Evolutionary conservation across 30 jellyfish, hydroid and myxozoan species (phyloP).

Genomic region (Hydra vulgaris): DNA sequence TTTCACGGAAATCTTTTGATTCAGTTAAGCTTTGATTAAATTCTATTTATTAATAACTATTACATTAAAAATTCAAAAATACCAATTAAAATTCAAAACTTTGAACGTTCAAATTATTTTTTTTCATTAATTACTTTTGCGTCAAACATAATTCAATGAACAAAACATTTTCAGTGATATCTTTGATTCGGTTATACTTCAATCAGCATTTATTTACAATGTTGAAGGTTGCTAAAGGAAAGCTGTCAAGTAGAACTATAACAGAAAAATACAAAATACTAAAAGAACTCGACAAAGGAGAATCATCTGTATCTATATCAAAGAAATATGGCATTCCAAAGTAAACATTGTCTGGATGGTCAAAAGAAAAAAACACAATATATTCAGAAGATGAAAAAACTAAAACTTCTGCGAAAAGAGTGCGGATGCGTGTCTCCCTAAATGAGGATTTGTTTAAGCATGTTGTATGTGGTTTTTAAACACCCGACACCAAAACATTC

Average conservation of each 20-base stretch:
- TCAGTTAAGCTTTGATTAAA: background rate
- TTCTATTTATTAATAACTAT: background rate
- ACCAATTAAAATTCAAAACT: background rate
- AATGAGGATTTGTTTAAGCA: no score
- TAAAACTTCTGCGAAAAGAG: background rate
- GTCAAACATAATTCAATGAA: background rate
- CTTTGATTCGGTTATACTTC: background rate
- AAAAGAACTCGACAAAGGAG: conserved; percentile 3
- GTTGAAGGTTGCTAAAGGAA: background rate
- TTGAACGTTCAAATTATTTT: background rate
- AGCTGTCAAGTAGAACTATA: background rate
- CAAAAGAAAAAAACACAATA: background rate
- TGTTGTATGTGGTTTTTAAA: no score
- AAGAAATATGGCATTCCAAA: background rate
- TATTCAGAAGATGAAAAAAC: background rate
- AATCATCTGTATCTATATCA: background rate
- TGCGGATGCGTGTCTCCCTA: no score
- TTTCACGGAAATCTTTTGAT: background rate
- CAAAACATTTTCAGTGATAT: background rate
- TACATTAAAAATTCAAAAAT: background rate
- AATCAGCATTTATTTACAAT: background rate
- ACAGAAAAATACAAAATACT: background rate
- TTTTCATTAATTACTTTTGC: background rate
- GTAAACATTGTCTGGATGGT: background rate
- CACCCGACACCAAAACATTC: no score